Evolutionary conservation across 92 coral and sea anemone genomes (phyloP), one percentile per base, ranked within the genome.

Genomic region (Phenganax stokvisi): DNA sequence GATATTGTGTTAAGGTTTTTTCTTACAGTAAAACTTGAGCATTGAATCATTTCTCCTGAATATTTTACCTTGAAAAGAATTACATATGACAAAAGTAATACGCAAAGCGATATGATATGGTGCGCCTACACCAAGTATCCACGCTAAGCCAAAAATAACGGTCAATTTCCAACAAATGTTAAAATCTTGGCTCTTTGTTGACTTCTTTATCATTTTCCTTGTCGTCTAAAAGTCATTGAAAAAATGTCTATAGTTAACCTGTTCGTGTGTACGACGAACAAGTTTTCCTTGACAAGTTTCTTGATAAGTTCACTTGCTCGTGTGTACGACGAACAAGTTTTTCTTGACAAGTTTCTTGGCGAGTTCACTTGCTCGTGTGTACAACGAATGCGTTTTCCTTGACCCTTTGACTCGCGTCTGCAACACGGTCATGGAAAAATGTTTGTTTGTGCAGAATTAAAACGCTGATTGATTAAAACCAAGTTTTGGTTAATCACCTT

Each of bases 31-130:
- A 37, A 2, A 37, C 47, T 37, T 2, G 47, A 37, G 2, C 47
- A 37, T 1, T 37, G 5, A 37, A 37, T 1, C 3, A 37, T 37
- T 37, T 37, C 47, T 37, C 3, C 47, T 37, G 47, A 37, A 37
- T 37, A 37, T 37, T 37, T 59, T 73, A 73, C 77, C 77, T 73
- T 73, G 77, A 10, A 73, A 73, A 9, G 77, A 73, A 30, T 73
- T 73, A 11, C 59, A 73, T 1, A 73, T 12, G 20, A 73, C 51
- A 54, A 53, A 56, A 31, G 47, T 12, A 53, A 73, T 56, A 11
- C 58, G 60, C 28, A 73, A 12, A 3, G 60, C 62, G 10, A 54
- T 11, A 20, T 73, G 77, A 52, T 73, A 73, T 15, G 60, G 60
- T 10, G 61, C 77, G 3, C 58, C 58, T 7, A 73, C 44, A 0